A percentile compares a stretch with the other conserved stretches of the same genome.
These are phyloP conservation scores for Brienomyrus longianalis DNA, from an alignment of 2,113 vertebrate species.

Conservation along the genomic window DNA sequence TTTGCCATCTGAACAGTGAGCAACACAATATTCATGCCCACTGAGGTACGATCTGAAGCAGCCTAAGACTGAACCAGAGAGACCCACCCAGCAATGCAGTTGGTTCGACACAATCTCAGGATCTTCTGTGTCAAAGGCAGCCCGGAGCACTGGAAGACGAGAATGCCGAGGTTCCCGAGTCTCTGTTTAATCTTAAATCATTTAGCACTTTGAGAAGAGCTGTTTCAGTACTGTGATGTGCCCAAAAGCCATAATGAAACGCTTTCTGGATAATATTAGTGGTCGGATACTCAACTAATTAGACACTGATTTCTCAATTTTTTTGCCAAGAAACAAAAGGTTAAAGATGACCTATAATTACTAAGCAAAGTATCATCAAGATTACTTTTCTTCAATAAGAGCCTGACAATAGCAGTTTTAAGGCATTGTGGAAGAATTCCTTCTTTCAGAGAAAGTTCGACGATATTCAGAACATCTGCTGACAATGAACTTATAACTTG, in stretches of 20 bases:
- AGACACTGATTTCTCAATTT: background rate
- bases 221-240: background rate
- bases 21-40: too few species aligned
- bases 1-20: too few species aligned
- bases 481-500: background rate
- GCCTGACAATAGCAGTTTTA: background rate
- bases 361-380: background rate
- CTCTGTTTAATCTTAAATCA: too few species aligned
- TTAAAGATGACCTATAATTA: background rate
- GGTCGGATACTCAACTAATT: background rate
- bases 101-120: too few species aligned
- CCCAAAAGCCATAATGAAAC: background rate
- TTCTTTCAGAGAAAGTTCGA: background rate
- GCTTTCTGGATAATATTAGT: background rate
- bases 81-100: too few species aligned
- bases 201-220: background rate
- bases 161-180: too few species aligned
- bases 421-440: background rate
- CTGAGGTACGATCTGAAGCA: too few species aligned
- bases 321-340: background rate
- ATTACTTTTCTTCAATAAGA: background rate
- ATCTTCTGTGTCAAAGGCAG: too few species aligned
- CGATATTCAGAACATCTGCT: background rate
- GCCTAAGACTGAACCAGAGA: too few species aligned
- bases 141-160: too few species aligned